A percentile compares a stretch with the other conserved stretches of the same genome.
Conservation (phyloP, 2,797 vertebrate genomes). For the Corythornis leucogaster region DNA sequence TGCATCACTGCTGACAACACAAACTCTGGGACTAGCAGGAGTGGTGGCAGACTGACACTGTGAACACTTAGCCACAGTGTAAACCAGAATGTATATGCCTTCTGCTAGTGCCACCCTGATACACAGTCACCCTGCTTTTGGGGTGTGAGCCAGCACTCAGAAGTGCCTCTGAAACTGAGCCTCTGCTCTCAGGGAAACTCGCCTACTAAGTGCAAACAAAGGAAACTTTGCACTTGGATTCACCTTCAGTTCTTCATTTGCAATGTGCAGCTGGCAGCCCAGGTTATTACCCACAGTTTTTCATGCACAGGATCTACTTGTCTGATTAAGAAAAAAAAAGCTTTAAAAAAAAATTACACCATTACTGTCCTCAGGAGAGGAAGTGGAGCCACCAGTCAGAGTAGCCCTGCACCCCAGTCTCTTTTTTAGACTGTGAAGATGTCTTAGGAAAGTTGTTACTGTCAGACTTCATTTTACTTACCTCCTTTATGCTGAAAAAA, state of each 20-base stretch:
- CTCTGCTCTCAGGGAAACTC: not conserved
- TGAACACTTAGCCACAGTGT: not conserved
- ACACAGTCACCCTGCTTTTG: rapidly evolving
- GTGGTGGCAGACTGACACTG: not conserved
- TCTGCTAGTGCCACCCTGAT: not conserved
- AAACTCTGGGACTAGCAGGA: not conserved
- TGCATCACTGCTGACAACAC: not conserved
- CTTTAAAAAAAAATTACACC: not conserved
- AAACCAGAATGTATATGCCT: not conserved
- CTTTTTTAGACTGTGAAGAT: not conserved
- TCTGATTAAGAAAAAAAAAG: not conserved
- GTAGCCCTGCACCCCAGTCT: not conserved
- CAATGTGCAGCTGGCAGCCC: not conserved
- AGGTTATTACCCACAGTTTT: not conserved
- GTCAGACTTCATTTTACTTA: not conserved
- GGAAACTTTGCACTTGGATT: not conserved
- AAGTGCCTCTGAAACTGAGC: not conserved
- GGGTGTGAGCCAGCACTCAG: not conserved
- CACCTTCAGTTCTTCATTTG: not conserved
- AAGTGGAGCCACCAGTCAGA: not conserved
- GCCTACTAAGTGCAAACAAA: not conserved
- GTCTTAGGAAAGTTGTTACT: not conserved
- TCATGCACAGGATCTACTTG: not conserved
- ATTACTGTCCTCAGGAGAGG: not conserved
- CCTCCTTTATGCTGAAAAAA: not conserved